Base-by-base conservation (phyloP, 2,113 vertebrate genomes). In the Oryzias celebensis region DNA sequence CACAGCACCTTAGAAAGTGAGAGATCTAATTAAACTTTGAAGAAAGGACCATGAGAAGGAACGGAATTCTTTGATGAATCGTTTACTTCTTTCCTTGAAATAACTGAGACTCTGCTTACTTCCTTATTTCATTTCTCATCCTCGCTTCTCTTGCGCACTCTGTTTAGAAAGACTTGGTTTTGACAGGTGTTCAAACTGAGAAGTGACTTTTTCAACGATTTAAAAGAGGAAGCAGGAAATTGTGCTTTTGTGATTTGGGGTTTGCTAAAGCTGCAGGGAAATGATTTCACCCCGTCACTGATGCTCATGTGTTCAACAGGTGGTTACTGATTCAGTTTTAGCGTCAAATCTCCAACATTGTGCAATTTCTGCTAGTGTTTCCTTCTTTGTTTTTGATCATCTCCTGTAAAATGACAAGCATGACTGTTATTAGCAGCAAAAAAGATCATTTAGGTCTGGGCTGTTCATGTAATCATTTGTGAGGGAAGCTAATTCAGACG, bases 171-270 rank as follows among this genome's bases (percentile, higher is more conserved):
- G 5, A 20, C 5, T 17, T 10, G 22, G 22, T 24, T 47, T 53
- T 18, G 15, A 36, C n/a, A 31, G 14, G 26, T 36, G 7, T 36
- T 54, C 26, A 52, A 14, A 42, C 68, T 65, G 20, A 46, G 43
- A 60, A 5, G 8, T 17, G 4, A 48, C 50, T 65, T 49, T 42
- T 57, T 46, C 16, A 41, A 36, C 51, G 54, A 18, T 48, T 53
- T n/a, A 45, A 23, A 36, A 31, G 45, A 4, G 12, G 3, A 15
- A 58, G 23, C 24, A 22, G 48, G 55, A 28, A 28, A 58, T 57
- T 65, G 55, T 14, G 71, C 59, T 68, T 56, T 51, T 4, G 23
- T 62, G 54, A 47, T 68, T 31, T 58, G 73, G 58, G 56, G 52
- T 66, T 14, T 49, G 62, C 4, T 24, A 59, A 50, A 42, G 17